Evolutionary conservation across 30 jellyfish, hydroid and myxozoan species (phyloP), one percentile per base, ranked within the genome.

Genomic region (Sanderia malayensis): DNA sequence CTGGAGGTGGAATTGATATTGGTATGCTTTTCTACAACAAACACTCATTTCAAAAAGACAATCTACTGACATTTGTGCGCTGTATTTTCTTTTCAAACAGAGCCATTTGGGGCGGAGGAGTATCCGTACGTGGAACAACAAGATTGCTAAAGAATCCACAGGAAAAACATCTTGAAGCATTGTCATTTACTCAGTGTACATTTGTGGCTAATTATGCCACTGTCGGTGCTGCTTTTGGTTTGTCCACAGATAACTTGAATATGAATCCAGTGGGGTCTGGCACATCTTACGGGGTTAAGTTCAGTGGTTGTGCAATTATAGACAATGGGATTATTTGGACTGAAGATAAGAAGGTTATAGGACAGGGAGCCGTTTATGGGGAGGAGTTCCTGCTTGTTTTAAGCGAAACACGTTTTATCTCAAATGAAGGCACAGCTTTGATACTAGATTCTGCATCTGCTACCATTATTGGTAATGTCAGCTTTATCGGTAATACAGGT

Each of bases 41-140:
- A 26, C 17, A 61, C 3, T 64, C 34, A 8, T 19, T 32, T n/a
- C 72, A 46, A 61, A 67, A 58, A 23, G 82, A 68, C 15, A 73
- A 84, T 21, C 31, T 4, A 1, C 6, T 86, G 9, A 11, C 20
- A 19, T 34, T 67, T 58, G 22, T 9, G 11, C 18, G 31, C 32
- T 13, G 59, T 21, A 34, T 37, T 41, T 86, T 86, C 76, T 66
- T 33, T 11, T 21, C 26, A 17, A 86, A 86, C 61, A 44, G 21
- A 3, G 96, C 95, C 31, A 58, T 80, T 13, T 87, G 94, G 94
- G 96, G 96, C 2, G 96, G 96, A 55, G 96, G 73, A 13, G 73
- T 87, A 18, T 87, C 96, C 2, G 47, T 80, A 17, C 61, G 87
- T 33, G 94, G 79, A 4, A 55, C 72, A 20, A 71, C 96, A 2